Conservation (phyloP, 2,888 invertebrate genomes). For the Tribolium freemani region DNA sequence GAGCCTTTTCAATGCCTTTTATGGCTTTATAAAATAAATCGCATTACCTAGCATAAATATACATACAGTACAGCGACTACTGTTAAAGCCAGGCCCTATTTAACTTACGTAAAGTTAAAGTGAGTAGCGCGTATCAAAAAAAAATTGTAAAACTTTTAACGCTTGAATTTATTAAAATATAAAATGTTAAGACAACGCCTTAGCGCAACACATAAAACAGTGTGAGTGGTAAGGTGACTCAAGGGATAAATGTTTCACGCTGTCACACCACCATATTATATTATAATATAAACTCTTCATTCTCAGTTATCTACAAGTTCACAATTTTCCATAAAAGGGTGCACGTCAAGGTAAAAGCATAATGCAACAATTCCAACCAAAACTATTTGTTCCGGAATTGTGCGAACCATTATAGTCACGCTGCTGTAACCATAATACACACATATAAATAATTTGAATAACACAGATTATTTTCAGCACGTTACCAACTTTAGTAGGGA, state of each 20-base stretch:
- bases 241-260: slow-evolving; percentile 42
- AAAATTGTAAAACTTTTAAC: slow-evolving; percentile 8
- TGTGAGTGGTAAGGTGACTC: slow-evolving; percentile 45
- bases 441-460: not conserved
- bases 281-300: slow-evolving; percentile 41
- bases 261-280: slow-evolving; percentile 42
- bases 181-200: slow-evolving; percentile 44
- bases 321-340: slow-evolving; percentile 8
- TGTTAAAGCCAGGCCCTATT: not conserved
- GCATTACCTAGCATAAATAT: slow-evolving; percentile 24
- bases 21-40: slow-evolving; percentile 33
- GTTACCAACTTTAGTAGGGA: not conserved
- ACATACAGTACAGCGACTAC: not conserved
- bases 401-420: slow-evolving; percentile 18
- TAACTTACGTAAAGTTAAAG: slow-evolving; percentile 6
- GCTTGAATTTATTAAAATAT: slow-evolving; percentile 44
- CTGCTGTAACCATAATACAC: slow-evolving; percentile 10
- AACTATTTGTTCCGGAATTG: slow-evolving; percentile 2
- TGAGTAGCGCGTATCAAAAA: not conserved
- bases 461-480: slow-evolving; percentile 6
- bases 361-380: slow-evolving; percentile 1
- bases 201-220: slow-evolving; percentile 42
- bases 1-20: slow-evolving; percentile 37
- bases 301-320: slow-evolving; percentile 40
- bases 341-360: slow-evolving; percentile 5